Conservation (phyloP, 2,113 vertebrate genomes). For the Caranx melampygus region DNA sequence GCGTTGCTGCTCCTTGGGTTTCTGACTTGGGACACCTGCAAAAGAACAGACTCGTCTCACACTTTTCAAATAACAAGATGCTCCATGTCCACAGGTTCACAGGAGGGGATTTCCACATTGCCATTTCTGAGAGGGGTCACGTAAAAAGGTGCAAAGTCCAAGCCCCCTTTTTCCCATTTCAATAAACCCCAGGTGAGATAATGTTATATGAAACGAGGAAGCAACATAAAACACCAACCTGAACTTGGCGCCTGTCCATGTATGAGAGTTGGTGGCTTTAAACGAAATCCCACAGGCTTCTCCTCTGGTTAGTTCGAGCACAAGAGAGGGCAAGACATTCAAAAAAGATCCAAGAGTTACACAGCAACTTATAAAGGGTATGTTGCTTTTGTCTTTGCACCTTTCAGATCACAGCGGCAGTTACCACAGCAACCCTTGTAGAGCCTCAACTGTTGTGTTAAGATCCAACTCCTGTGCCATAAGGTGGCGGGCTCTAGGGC, state of each 20-base stretch:
- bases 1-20: constrained; percentile 96
- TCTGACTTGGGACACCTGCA: constrained; percentile 96
- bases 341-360: constrained; percentile 23
- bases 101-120: constrained; percentile 6
- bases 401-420: constrained; percentile 29
- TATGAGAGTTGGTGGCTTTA: constrained; percentile 97
- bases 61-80: constrained; percentile 4
- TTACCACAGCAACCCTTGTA: constrained; percentile 52
- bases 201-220: background rate
- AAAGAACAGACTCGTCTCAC: constrained; percentile 70
- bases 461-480: constrained; percentile 20
- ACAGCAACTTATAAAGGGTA: constrained; percentile 28
- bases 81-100: constrained; percentile 12
- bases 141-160: constrained; percentile 14
- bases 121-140: constrained; percentile 21
- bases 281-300: constrained; percentile 94
- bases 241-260: constrained; percentile 98
- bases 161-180: background rate
- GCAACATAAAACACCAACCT: constrained; percentile 82
- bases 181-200: constrained; percentile 6
- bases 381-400: constrained; percentile 36
- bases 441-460: constrained; percentile 28
- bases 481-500: constrained; percentile 11
- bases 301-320: constrained; percentile 87
- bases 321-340: constrained; percentile 42